Base-by-base conservation (phyloP, 2,113 vertebrate species). In the Ornithorhynchus anatinus region DNA sequence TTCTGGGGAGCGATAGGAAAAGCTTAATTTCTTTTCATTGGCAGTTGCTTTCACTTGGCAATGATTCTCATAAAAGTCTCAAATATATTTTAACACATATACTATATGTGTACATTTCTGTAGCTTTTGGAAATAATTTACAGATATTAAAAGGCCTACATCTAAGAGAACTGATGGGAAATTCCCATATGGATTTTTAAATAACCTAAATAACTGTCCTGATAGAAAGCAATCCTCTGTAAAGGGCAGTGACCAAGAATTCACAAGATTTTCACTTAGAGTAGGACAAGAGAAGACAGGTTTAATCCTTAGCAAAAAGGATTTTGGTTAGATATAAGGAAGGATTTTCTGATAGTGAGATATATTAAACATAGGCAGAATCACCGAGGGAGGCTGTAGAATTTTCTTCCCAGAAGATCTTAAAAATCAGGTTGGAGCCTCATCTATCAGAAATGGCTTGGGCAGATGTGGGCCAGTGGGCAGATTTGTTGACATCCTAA, bases 1-100 rank as follows among this genome's bases (percentile, higher is more conserved):
- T 20, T 58, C 6, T 4, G 1, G 27, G 33, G 16, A 48, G 59
- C 60, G 59, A 57, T 66, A 54, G 65, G 59, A 10, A 53, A 23
- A 16, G 5, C 62, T 69, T 27, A 48, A 48, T 22, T 51, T 52
- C 7, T 67, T 80, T 69, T 70, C 51, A 66, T 77, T 83, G 62
- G 17, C 33, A 3, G 42, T 75, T 80, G 66, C 13, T 22, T 54
- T 81, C 27, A 15, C n/a, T 48, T 5, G n/a, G 6, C 17, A 48
- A 48, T 27, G 50, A 38, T 36, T 74, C 60, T 51, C 4, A 57
- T 20, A 65, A 77, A 73, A 71, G 2, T 66, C 72, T 66, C 59
- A 73, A 60, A 51, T 3, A 66, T 8, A 57, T 66, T 60, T 59
- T 39, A 40, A 19, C 60, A 37, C 33, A 45, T 11, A 43, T 48